Conservation (phyloP, 1,140 invertebrate genomes). For the Panulirus ornatus region DNA sequence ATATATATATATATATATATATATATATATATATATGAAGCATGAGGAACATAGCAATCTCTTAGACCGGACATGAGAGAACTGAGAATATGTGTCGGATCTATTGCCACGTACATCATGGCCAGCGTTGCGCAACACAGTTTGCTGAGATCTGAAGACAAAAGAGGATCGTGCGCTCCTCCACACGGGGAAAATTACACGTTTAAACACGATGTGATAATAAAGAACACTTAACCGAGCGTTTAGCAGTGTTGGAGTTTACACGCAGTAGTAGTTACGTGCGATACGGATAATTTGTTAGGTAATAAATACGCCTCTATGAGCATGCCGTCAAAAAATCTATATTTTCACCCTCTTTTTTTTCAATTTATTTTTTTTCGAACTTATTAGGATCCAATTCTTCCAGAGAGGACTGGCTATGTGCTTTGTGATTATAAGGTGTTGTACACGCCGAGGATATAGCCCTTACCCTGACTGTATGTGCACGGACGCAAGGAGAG, state of each 20-base stretch:
- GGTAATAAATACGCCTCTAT: not conserved
- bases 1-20: no score
- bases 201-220: not conserved
- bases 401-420: no score
- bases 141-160: not conserved
- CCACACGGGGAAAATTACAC: not conserved
- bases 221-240: constrained; percentile 2
- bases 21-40: no score
- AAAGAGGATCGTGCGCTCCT: not conserved
- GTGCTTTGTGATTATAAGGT: no score
- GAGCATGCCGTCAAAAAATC: not conserved
- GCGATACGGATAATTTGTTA: constrained; percentile 4
- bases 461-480: not conserved
- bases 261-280: constrained; percentile 15
- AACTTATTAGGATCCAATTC: no score
- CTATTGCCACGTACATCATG: no score
- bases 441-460: not conserved
- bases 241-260: constrained; percentile 1
- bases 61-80: no score
- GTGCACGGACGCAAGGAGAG: not conserved
- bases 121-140: no score
- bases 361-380: no score
- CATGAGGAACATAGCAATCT: no score
- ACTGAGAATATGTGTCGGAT: no score
- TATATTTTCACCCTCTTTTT: no score